A percentile compares a stretch with the other conserved stretches of the same genome.
These are phyloP conservation scores for Lottia scabra DNA, from an alignment of 2,888 invertebrate species.

Conservation along the genomic window DNA sequence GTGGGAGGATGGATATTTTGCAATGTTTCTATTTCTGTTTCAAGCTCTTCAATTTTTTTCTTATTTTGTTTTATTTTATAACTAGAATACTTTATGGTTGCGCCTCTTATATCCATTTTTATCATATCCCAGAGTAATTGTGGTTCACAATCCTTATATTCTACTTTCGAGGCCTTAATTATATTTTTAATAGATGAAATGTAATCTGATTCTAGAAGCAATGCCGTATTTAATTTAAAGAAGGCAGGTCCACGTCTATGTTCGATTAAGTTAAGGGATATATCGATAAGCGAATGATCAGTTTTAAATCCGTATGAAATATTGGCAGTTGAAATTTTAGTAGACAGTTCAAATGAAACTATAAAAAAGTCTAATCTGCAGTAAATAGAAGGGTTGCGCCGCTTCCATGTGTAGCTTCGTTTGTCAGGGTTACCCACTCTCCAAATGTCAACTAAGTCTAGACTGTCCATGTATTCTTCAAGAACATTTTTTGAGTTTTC, in stretches of 20 bases:
- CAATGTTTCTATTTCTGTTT: too few species aligned
- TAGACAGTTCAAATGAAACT: not conserved
- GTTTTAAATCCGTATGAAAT: too few species aligned
- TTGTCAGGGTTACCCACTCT: not conserved
- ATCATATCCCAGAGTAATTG: not conserved
- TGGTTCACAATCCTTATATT: too few species aligned
- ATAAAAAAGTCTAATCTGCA: slow-evolving; percentile 12
- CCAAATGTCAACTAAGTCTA: slow-evolving; percentile 7
- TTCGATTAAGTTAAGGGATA: not conserved
- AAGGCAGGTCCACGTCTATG: not conserved
- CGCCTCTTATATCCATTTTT: slow-evolving; percentile 4
- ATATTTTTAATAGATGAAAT: not conserved
- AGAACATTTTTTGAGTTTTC: too few species aligned
- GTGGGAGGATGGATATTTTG: not conserved
- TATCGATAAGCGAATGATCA: too few species aligned
- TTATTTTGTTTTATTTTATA: too few species aligned
- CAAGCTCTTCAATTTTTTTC: too few species aligned
- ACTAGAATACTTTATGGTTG: not conserved
- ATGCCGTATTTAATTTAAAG: slow-evolving; percentile 14
- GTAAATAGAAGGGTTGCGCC: not conserved
- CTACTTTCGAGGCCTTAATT: not conserved
- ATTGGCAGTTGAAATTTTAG: too few species aligned
- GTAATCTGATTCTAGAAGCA: not conserved
- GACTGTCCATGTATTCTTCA: too few species aligned
- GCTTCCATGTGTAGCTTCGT: slow-evolving; percentile 16